Conservation (phyloP, 1,140 invertebrate species). For the Tribolium madens region DNA sequence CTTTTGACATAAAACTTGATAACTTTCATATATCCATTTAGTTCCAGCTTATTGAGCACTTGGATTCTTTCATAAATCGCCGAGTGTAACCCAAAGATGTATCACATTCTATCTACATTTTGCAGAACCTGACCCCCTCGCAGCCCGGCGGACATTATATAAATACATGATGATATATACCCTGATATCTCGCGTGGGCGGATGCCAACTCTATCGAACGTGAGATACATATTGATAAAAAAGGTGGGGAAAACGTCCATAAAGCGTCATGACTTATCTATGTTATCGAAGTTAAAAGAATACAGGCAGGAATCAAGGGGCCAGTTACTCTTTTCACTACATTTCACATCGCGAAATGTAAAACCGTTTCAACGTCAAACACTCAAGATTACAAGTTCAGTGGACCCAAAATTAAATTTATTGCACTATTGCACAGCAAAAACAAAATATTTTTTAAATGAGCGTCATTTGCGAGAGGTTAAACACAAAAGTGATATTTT, state of each 20-base stretch:
- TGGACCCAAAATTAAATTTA: no score
- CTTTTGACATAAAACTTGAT: slow-evolving; percentile 49
- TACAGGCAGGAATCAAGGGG: slow-evolving; percentile 22
- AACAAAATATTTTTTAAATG: no score
- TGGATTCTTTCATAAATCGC: slow-evolving; percentile 46
- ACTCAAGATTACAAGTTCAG: background rate
- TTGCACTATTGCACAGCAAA: no score
- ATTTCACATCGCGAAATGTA: slow-evolving; percentile 24
- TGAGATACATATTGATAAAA: slow-evolving; percentile 44
- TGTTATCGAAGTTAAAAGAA: slow-evolving; percentile 34
- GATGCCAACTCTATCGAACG: slow-evolving; percentile 45
- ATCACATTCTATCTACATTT: slow-evolving; percentile 42
- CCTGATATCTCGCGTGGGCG: slow-evolving; percentile 22
- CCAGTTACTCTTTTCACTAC: slow-evolving; percentile 33
- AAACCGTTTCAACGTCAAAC: background rate
- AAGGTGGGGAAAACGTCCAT: slow-evolving; percentile 37
- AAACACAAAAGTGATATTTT: no score
- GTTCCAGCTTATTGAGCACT: slow-evolving; percentile 49
- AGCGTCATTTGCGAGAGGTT: no score
- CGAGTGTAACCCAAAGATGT: slow-evolving; percentile 38
- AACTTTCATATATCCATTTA: slow-evolving; percentile 49
- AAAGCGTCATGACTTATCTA: slow-evolving; percentile 36
- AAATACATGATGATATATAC: slow-evolving; percentile 46
- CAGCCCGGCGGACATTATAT: slow-evolving; percentile 43
- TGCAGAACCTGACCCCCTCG: slow-evolving; percentile 44